Conservation (phyloP, 1,140 invertebrate genomes). For the Pantala flavescens region DNA sequence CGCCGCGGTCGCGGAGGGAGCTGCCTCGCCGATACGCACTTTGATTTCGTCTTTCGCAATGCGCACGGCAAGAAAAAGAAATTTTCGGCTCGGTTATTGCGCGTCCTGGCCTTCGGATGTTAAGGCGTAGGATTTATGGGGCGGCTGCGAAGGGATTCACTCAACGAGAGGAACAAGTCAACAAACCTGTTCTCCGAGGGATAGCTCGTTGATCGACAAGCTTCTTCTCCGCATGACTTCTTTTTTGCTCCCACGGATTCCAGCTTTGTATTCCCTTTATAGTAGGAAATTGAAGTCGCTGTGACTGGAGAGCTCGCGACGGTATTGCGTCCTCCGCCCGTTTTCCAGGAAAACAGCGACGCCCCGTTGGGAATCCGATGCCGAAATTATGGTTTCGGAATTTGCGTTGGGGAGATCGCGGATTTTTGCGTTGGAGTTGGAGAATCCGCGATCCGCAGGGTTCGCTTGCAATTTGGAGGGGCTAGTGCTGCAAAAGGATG, state of each 20-base stretch:
- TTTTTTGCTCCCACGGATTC: background rate
- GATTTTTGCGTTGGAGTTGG: too few relatives aligned
- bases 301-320: background rate
- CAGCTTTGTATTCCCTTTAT: background rate
- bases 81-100: background rate
- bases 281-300: background rate
- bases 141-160: background rate
- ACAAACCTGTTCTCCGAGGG: slow-evolving; percentile 1
- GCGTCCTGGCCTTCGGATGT: background rate
- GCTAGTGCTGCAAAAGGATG: too few relatives aligned
- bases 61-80: background rate
- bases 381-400: too few relatives aligned
- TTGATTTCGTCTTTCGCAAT: too few relatives aligned
- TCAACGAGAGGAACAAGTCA: background rate
- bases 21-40: too few relatives aligned
- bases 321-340: too few relatives aligned
- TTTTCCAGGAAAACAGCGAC: too few relatives aligned
- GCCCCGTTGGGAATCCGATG: too few relatives aligned
- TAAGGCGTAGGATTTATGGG: slow-evolving; percentile 3
- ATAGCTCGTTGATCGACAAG: slow-evolving; percentile 1
- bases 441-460: too few relatives aligned
- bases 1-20: too few relatives aligned
- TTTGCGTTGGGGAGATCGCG: too few relatives aligned
- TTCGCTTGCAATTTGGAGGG: too few relatives aligned
- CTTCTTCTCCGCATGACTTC: background rate